phyloP scores from a whole-genome alignment of 2,888 invertebrate genomes.

The Chelonus formosanus region DNA sequence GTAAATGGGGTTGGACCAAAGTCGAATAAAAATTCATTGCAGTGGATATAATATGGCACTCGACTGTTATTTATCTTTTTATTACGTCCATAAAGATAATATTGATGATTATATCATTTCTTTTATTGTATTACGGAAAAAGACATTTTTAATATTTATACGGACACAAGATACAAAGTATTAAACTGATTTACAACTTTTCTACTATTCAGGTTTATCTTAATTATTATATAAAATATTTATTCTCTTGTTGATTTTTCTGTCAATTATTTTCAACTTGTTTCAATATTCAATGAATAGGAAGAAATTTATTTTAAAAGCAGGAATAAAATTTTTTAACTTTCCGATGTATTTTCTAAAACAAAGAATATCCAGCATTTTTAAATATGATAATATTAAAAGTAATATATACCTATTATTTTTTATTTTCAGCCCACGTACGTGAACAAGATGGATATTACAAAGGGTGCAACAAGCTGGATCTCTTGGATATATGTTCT shows the following conservation, averaged over 20 bases:
- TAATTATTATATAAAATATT: not conserved
- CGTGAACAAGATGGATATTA: conserved; percentile 55
- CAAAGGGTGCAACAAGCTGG: conserved; percentile 52
- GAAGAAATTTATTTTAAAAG: not conserved
- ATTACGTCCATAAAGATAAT: conserved; percentile 19
- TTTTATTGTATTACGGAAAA: conserved; percentile 6
- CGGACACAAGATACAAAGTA: too few relatives aligned
- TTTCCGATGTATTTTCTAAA: not conserved
- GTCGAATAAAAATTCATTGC: conserved; percentile 32
- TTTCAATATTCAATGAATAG: too few relatives aligned
- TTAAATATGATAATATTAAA: not conserved
- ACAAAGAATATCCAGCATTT: too few relatives aligned
- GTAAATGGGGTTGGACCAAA: conserved; percentile 24
- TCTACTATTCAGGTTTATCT: not conserved
- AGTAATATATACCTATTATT: conserved; percentile 5
- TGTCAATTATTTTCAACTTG: not conserved
- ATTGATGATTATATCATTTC: conserved; percentile 14
- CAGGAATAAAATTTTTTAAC: not conserved
- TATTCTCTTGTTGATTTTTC: not conserved
- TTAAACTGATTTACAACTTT: not conserved
- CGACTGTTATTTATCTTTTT: conserved; percentile 25
- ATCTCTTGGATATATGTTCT: conserved; percentile 48
- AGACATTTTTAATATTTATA: not conserved
- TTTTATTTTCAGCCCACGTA: conserved; percentile 51
- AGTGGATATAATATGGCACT: conserved; percentile 23